Conservation (phyloP, 35 echinoderm and acorn worm species). For the Holothuria glaberrima region DNA sequence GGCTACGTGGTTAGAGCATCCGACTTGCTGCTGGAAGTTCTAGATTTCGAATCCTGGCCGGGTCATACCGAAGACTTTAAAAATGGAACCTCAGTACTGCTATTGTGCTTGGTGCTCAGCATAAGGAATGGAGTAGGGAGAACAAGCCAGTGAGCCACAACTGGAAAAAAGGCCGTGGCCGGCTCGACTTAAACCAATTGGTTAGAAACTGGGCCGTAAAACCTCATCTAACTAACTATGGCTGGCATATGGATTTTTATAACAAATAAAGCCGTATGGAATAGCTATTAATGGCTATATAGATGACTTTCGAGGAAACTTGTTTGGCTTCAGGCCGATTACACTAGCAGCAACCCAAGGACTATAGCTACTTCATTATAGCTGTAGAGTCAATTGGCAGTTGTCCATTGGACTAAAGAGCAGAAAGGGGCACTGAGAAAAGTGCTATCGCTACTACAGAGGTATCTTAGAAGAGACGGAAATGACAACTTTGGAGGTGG, state of each 20-base stretch:
- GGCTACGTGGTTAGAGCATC: no score
- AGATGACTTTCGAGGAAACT: constrained; percentile 69
- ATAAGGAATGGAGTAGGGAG: no score
- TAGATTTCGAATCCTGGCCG: no score
- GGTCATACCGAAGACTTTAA: no score
- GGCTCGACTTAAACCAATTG: no score
- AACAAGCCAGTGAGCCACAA: no score
- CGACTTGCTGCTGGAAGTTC: no score
- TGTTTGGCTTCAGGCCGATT: constrained; percentile 61
- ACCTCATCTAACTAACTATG: no score
- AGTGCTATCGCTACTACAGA: constrained; percentile 45
- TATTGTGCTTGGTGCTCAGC: no score
- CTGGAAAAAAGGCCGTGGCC: no score
- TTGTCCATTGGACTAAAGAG: constrained; percentile 12
- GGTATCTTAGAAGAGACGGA: constrained; percentile 27
- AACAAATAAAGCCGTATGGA: constrained; percentile 85
- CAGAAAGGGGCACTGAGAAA: constrained; percentile 66
- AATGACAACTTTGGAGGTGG: neutral
- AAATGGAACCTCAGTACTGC: no score
- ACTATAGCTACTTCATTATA: constrained; percentile 68
- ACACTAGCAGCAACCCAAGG: constrained; percentile 59
- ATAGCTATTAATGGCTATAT: constrained; percentile 66
- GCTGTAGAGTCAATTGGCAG: neutral
- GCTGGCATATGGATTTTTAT: constrained; percentile 82
- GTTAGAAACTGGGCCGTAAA: no score